A percentile compares a stretch with the other conserved stretches of the same genome.
phyloP scores from a whole-genome alignment of 2,888 invertebrate genomes.

The Chesias legatella region DNA sequence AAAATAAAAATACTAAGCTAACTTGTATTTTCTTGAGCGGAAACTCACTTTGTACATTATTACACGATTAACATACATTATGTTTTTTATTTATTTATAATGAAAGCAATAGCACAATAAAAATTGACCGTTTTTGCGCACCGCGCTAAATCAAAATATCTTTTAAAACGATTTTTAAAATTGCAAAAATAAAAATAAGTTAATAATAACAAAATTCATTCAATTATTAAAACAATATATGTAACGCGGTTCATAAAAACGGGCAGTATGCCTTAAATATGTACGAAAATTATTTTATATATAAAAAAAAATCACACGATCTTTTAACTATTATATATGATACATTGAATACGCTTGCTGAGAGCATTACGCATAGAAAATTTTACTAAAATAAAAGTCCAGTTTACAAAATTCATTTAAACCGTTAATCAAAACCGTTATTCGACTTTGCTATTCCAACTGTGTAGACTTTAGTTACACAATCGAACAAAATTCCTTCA shows the following conservation, averaged over 20 bases:
- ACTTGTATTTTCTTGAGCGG: conserved; percentile 70
- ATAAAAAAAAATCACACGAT: conserved; percentile 38
- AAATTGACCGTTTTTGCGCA: conserved; percentile 31
- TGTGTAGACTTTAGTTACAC: too few species aligned
- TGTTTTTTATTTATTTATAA: conserved; percentile 43
- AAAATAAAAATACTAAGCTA: conserved; percentile 59
- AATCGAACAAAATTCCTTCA: too few species aligned
- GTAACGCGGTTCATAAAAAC: conserved; percentile 22
- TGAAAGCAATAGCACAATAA: conserved; percentile 62
- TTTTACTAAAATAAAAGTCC: conserved; percentile 30
- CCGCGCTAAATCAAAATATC: conserved; percentile 35
- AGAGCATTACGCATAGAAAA: conserved; percentile 28
- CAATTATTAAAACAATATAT: conserved; percentile 14
- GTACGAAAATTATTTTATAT: conserved; percentile 35
- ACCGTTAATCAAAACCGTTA: too few species aligned
- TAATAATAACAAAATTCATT: conserved; percentile 25
- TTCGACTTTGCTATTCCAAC: too few species aligned
- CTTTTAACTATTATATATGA: conserved; percentile 36
- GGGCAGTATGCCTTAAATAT: conserved; percentile 22
- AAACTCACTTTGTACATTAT: conserved; percentile 78
- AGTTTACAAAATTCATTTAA: conserved; percentile 2
- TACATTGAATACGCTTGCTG: conserved; percentile 36
- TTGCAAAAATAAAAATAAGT: conserved; percentile 17
- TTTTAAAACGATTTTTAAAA: conserved; percentile 27
- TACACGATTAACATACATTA: conserved; percentile 65